Evolutionary conservation across 2,113 vertebrate species (phyloP), one percentile per base, ranked within the genome.

Genomic region (Uria aalge): DNA sequence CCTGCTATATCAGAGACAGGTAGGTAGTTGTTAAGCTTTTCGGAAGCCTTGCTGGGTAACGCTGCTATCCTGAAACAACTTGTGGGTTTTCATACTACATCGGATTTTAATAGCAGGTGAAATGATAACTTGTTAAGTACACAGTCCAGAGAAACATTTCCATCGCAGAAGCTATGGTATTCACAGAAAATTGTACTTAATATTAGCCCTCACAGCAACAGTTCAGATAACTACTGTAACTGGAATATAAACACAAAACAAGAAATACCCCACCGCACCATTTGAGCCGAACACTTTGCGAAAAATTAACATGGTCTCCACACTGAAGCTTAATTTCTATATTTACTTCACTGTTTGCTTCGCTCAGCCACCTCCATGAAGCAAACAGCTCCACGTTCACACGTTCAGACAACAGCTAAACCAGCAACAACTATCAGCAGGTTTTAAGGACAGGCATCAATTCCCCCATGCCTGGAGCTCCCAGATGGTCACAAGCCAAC

Each of bases 51-150:
- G 27, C 34, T 68, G 13, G 14, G 59, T 62, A 67, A 40, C 22
- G 22, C 4, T 47, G 26, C 59, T 72, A 48, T 9, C 15, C 40
- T 53, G n/a, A 63, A 89, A 41, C 6, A 43, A 66, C 26, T 32
- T 11, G 15, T 0, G 7, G 9, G 12, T 29, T 95, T 91, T 71
- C 40, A 72, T 11, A 36, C 10, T 23, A 32, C 0, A 0, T 6
- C 53, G 9, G 55, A 86, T 81, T 63, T 71, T 59, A 92, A 50
- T 19, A 74, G 45, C n/a, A 80, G 10, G 12, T 14, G 23, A 92
- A 83, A 67, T 3, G 0, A 30, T 3, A 63, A 68, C 18, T 62
- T 60, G 8, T 74, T 62, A 75, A 73, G 40, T 21, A 77, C 0
- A 1, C 12, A 45, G 19, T 32, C 50, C 66, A 75, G 41, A n/a